Base-by-base conservation (phyloP, 2,797 vertebrate genomes). In the Cryptoprocta ferox region DNA sequence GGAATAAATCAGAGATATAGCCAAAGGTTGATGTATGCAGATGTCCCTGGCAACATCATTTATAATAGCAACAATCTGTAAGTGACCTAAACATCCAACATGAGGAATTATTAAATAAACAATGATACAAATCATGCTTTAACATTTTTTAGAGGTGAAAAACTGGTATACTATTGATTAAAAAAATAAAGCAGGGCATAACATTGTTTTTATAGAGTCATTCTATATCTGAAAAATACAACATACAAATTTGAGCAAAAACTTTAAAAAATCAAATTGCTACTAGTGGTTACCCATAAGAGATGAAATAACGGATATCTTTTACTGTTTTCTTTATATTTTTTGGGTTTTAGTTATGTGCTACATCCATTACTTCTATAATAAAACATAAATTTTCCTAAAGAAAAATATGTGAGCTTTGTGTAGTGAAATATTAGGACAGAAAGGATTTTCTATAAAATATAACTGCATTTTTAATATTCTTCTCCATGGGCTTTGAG, bases 391-490 rank as follows among this genome's bases (percentile, higher is more conserved):
- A 12, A n/a, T 84, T 92, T 59, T 79, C 21, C 28, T 82, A 83
- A 50, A 83, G 79, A 65, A 91, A 35, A 66, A 91, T 48, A 80
- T 45, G 70, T 80, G n/a, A 94, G 45, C 28, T 75, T 90, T 68
- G 48, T n/a, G 3, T 61, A 42, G 45, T 95, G 18, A 95, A 32
- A 91, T 94, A 94, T 84, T 91, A 76, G 18, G 75, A 91, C 24
- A 66, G 37, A 95, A 89, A 88, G 30, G 15, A 32, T 32, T 65
- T 91, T 88, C 24, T 59, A 50, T 84, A 71, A 94, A 88, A 45
- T 50, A 35, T 1, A 87, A n/a, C n/a, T 50, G 2, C 11, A 66
- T 91, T 81, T 97, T 73, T 59, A 91, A 94, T 73, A 45, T n/a
- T 75, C 86, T 84, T 53, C 70, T 88, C 63, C 16, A 2, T 32